Evolutionary conservation across 2,888 invertebrate genomes (phyloP).

Genomic region (Lydus trimaculatus): DNA sequence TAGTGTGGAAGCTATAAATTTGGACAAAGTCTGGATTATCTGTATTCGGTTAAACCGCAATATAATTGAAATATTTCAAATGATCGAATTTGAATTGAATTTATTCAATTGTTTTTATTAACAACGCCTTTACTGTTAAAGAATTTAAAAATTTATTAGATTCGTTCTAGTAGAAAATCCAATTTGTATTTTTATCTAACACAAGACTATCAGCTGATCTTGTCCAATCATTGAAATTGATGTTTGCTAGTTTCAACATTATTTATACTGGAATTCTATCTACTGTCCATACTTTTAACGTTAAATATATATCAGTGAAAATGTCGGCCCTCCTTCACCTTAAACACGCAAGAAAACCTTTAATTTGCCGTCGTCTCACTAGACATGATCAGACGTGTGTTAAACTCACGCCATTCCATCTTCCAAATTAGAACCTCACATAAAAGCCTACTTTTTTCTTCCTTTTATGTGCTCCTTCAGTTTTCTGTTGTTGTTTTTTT

Average conservation of each 20-base stretch:
- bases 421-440: slow-evolving; percentile 31
- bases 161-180: background rate
- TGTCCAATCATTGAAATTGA: slow-evolving; percentile 26
- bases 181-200: background rate
- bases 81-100: background rate
- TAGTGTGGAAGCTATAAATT: background rate
- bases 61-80: background rate
- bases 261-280: slow-evolving; percentile 32
- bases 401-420: slow-evolving; percentile 34
- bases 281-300: slow-evolving; percentile 33
- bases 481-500: background rate
- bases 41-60: background rate
- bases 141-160: background rate
- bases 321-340: slow-evolving; percentile 13
- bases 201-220: slow-evolving; percentile 18
- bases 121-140: background rate
- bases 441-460: slow-evolving; percentile 23
- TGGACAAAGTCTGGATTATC: background rate
- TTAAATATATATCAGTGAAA: slow-evolving; percentile 25
- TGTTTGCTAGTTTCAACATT: slow-evolving; percentile 29
- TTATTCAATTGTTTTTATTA: background rate
- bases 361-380: slow-evolving; percentile 35
- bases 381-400: slow-evolving; percentile 25
- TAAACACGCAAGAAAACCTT: slow-evolving; percentile 37
- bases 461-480: background rate